Base-by-base conservation (phyloP, 2,888 invertebrate species). In the Phortica magna region DNA sequence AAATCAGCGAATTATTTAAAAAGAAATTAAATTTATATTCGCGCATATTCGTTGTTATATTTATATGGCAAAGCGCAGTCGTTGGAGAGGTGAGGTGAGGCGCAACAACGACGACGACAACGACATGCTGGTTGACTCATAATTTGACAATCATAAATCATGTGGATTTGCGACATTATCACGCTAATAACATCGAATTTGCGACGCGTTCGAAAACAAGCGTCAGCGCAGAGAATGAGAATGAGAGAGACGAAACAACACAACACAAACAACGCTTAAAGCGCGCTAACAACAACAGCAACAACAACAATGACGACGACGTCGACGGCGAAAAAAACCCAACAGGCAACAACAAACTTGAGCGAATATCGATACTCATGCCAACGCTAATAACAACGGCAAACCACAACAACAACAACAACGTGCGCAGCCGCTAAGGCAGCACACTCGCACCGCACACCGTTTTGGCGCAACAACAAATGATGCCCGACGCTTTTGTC, bases 81-180 rank as follows among this genome's bases (percentile, higher is more conserved):
- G 19, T 12, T 1, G 4, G 17, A 7, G n/a, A 59, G n/a, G 12
- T 67, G 31, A 41, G 41, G 39, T 41, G 42, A n/a, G n/a, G 67
- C n/a, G 7, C 17, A 4, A 42, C 41, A 17, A 42, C 14, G 9
- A 9, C 31, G 22, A 10, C 3, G 19, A 14, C 31, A 68, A 42
- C 17, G 22, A 41, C 42, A 68, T 68, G 43, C 68, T 68, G 70
- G 70, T 71, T 76, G 73, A 76, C 68, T 68, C 76, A 78, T 83
- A 81, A 80, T 80, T 78, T 80, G 75, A 81, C 78, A 57, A 80
- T 78, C 85, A 90, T 90, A 90, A 90, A 90, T 90, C 90, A 90
- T 89, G 83, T 82, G 82, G 85, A 84, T 85, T 83, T 85, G 89
- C 88, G 90, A 90, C 90, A 89, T 83, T 90, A 90, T 90, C 90